A percentile compares a stretch with the other conserved stretches of the same genome.
phyloP scores from a whole-genome alignment of 30 jellyfish, hydroid and myxozoan genomes.

The Sanderia malayensis region DNA sequence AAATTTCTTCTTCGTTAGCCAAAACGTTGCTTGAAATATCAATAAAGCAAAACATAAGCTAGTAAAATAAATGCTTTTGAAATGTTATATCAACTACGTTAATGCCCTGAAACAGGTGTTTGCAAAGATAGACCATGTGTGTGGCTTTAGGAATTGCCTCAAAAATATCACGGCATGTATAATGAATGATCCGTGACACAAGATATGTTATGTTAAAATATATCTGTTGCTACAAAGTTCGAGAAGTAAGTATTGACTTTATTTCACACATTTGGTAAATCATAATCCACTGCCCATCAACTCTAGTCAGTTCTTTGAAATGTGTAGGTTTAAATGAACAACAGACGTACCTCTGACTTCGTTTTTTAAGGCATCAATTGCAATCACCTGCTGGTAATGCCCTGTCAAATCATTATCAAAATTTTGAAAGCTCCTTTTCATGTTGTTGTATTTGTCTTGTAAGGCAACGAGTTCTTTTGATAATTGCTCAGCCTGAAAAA shows the following conservation, averaged over 20 bases:
- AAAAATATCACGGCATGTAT: too few species aligned
- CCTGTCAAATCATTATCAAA: conserved; percentile 34
- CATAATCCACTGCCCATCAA: neutral
- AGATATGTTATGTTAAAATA: too few species aligned
- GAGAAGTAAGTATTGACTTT: neutral
- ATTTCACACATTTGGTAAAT: neutral
- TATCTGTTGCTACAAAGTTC: too few species aligned
- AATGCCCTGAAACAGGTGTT: too few species aligned
- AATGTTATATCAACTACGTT: too few species aligned
- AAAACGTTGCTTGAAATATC: too few species aligned
- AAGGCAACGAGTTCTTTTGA: conserved; percentile 38
- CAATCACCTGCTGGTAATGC: conserved; percentile 13
- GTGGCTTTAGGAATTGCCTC: too few species aligned
- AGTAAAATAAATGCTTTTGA: too few species aligned
- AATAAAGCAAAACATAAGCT: too few species aligned
- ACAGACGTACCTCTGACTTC: conserved; percentile 41
- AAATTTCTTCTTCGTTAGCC: too few species aligned
- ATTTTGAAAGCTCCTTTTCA: conserved; percentile 44
- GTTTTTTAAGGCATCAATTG: conserved; percentile 19
- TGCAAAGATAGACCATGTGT: too few species aligned
- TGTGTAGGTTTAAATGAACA: neutral
- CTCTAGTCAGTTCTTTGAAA: neutral
- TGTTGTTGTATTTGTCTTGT: conserved; percentile 57
- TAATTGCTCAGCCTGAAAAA: conserved; percentile 25
- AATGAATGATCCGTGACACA: too few species aligned